Percentiles rank a stretch among this genome's conserved stretches.
phyloP scores from a whole-genome alignment of 2,797 vertebrate genomes.

The Sciurus vulgaris region DNA sequence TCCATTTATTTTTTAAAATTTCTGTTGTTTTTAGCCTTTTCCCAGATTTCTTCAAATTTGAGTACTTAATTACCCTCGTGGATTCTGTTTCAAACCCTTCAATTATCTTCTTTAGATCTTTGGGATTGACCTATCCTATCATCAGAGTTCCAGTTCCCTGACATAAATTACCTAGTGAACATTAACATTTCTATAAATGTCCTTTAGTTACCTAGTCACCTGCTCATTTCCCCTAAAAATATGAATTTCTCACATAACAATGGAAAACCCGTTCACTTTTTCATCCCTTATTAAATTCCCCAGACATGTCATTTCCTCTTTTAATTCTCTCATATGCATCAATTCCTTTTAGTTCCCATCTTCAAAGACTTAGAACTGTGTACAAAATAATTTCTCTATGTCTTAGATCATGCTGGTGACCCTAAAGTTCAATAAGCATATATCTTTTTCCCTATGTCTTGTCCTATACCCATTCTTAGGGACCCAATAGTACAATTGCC shows the following conservation, averaged over 20 bases:
- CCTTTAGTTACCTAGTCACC: neutral
- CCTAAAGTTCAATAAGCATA: neutral
- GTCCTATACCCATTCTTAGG: neutral
- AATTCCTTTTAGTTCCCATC: neutral
- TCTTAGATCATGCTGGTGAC: neutral
- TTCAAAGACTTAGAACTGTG: constrained; percentile 2
- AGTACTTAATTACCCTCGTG: constrained; percentile 12
- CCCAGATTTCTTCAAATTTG: neutral
- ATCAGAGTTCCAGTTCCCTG: neutral
- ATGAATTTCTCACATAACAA: neutral
- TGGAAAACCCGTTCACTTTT: neutral
- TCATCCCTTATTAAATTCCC: neutral
- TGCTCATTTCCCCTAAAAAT: neutral
- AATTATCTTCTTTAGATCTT: constrained; percentile 12
- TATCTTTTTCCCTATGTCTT: neutral
- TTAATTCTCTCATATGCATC: neutral
- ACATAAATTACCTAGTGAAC: neutral
- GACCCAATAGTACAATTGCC: neutral
- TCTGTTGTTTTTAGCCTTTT: neutral
- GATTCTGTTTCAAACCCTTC: neutral
- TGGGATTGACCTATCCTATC: neutral
- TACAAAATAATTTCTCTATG: neutral
- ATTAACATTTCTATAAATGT: constrained; percentile 45
- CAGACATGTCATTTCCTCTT: neutral
- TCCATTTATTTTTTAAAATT: neutral